Evolutionary conservation across 2,113 vertebrate species (phyloP).

Genomic region (Nematolebias whitei): DNA sequence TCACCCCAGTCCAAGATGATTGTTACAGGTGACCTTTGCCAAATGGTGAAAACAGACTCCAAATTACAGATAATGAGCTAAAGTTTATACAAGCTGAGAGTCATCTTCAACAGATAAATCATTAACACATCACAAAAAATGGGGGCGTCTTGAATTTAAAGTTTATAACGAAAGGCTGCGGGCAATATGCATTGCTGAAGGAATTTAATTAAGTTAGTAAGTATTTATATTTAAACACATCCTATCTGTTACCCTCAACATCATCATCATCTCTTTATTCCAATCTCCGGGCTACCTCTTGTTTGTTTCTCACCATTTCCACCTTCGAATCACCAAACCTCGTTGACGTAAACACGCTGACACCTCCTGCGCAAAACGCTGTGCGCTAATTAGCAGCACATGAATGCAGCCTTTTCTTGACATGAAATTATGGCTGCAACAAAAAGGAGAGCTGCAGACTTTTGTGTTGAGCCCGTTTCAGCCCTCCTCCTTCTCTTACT

Average conservation of each 20-base stretch:
- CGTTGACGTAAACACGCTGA: slow-evolving; percentile 17
- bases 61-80: too few species aligned
- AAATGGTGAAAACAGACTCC: too few species aligned
- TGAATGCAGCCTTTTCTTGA: slow-evolving; percentile 11
- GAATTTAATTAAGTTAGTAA: too few species aligned
- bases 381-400: slow-evolving; percentile 16
- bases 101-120: too few species aligned
- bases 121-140: neutral
- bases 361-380: slow-evolving; percentile 12
- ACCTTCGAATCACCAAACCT: slow-evolving; percentile 4
- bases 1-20: too few species aligned
- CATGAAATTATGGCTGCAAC: slow-evolving; percentile 26
- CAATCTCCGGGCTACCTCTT: slow-evolving; percentile 1
- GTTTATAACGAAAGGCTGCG: neutral
- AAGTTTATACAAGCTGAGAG: too few species aligned
- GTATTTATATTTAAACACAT: too few species aligned
- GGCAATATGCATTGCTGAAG: too few species aligned
- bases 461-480: slow-evolving; percentile 26
- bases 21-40: too few species aligned
- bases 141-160: neutral
- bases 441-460: slow-evolving; percentile 16
- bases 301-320: neutral
- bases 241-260: neutral
- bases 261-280: neutral
- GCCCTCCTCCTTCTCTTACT: slow-evolving; percentile 16